Percentiles rank a stretch among this genome's conserved stretches.
Evolutionary conservation across 2,113 vertebrate genomes (phyloP).

Genomic region (Epinephelus moara): DNA sequence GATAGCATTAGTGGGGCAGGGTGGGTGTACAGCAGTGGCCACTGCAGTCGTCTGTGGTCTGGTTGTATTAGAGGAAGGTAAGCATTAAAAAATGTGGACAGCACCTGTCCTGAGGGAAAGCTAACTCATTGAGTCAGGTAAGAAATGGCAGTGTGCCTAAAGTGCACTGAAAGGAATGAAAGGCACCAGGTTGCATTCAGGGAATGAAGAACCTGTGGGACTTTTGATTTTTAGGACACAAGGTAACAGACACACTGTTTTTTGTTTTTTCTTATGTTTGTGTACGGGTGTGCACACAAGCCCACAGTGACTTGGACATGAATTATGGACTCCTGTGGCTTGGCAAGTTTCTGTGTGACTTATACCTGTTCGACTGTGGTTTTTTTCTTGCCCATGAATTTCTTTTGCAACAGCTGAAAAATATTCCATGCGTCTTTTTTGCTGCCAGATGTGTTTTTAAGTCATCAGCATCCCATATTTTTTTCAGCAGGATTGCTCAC

Average conservation of each 20-base stretch:
- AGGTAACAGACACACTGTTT: neutral
- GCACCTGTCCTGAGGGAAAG: constrained; percentile 11
- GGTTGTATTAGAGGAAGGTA: constrained; percentile 10
- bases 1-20: neutral
- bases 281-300: constrained; percentile 10
- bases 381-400: constrained; percentile 35
- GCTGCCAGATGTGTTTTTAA: constrained; percentile 55
- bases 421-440: constrained; percentile 7
- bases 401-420: constrained; percentile 27
- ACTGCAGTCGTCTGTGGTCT: constrained; percentile 23
- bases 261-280: constrained; percentile 5
- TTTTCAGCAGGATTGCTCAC: constrained; percentile 38
- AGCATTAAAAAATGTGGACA: constrained; percentile 25
- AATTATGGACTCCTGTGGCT: constrained; percentile 42
- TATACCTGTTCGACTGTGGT: constrained; percentile 15
- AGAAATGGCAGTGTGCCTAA: constrained; percentile 32
- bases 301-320: constrained; percentile 34
- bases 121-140: constrained; percentile 31
- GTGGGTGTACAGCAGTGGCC: neutral
- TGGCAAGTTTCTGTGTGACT: constrained; percentile 13
- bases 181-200: constrained; percentile 5
- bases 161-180: constrained; percentile 35
- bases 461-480: constrained; percentile 35
- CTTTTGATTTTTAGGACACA: constrained; percentile 14
- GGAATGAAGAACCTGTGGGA: constrained; percentile 9